These are phyloP conservation scores for Tetheella fluctuosa DNA, from an alignment of 2,888 invertebrate species.

Conservation along the genomic window DNA sequence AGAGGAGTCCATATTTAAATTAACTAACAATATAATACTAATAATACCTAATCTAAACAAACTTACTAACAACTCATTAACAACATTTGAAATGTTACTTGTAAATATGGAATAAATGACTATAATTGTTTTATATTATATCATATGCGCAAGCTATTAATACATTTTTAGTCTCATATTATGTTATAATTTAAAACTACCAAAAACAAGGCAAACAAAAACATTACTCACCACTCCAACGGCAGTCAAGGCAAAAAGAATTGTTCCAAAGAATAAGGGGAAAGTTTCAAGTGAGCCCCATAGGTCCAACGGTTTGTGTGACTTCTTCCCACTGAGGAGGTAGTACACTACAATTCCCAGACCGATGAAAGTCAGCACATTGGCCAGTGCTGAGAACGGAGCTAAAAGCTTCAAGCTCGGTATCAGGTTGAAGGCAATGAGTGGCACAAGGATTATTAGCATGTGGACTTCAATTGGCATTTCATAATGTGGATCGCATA, in stretches of 20 bases:
- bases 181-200: no score
- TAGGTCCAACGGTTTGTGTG: constrained; percentile 75
- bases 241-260: constrained; percentile 94
- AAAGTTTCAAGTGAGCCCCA: constrained; percentile 72
- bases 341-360: constrained; percentile 90
- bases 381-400: constrained; percentile 93
- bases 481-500: constrained; percentile 69
- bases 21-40: no score
- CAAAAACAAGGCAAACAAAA: no score
- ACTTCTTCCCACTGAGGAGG: constrained; percentile 81
- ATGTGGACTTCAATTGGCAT: constrained; percentile 85
- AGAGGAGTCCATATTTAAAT: no score
- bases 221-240: constrained; percentile 89
- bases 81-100: no score
- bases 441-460: constrained; percentile 87
- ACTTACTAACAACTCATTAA: no score
- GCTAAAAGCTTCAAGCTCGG: constrained; percentile 91
- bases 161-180: no score
- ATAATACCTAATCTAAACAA: no score
- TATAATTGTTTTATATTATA: no score
- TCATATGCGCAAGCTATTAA: no score
- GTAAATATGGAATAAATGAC: no score
- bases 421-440: constrained; percentile 88
- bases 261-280: constrained; percentile 95
- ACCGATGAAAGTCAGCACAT: constrained; percentile 90